These are phyloP conservation scores for Cantharis nigra DNA, from an alignment of 2,888 invertebrate genomes.

Conservation along the genomic window DNA sequence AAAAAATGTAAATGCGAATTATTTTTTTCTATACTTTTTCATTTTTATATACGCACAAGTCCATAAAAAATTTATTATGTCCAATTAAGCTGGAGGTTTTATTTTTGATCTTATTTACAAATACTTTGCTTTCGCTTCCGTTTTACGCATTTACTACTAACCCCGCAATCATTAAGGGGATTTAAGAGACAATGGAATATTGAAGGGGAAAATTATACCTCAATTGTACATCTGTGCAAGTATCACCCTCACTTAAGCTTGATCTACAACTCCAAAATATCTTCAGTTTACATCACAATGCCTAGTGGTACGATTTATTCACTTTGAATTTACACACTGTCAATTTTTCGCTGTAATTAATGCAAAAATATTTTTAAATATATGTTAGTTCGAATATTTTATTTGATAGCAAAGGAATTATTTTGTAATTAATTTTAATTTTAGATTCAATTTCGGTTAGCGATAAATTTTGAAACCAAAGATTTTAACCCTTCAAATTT, in stretches of 20 bases:
- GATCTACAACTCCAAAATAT: constrained; percentile 16
- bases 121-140: constrained; percentile 23
- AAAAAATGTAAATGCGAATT: not conserved
- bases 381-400: not conserved
- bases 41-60: not conserved
- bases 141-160: constrained; percentile 25
- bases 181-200: constrained; percentile 52
- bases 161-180: constrained; percentile 50
- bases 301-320: not conserved
- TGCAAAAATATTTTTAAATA: not conserved
- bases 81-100: not conserved
- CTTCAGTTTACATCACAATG: constrained; percentile 8
- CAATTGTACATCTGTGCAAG: constrained; percentile 50
- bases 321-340: not conserved
- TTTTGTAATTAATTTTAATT: not conserved
- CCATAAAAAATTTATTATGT: not conserved
- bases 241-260: constrained; percentile 38
- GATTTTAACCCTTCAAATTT: constrained; percentile 12
- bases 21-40: not conserved
- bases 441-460: not conserved
- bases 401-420: not conserved
- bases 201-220: constrained; percentile 53
- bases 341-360: not conserved
- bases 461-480: not conserved
- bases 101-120: constrained; percentile 21